A percentile compares a stretch with the other conserved stretches of the same genome.
Conservation (phyloP, 2,113 vertebrate genomes). For the Himantopus leucocephalus region DNA sequence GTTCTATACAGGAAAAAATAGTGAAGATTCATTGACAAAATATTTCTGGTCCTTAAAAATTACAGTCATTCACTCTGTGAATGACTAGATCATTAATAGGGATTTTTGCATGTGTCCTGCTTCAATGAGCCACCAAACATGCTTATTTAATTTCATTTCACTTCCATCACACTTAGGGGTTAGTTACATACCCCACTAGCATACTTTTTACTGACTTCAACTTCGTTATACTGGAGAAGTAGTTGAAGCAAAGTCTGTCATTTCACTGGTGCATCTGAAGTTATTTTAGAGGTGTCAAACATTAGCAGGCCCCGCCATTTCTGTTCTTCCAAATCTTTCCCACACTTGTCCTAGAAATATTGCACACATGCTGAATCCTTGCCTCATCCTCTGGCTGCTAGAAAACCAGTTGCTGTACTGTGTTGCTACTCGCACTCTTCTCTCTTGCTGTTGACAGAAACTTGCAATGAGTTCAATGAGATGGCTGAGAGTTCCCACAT, state of each 20-base stretch:
- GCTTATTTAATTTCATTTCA: neutral
- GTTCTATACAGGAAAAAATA: neutral
- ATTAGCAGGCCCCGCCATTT: neutral
- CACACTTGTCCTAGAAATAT: neutral
- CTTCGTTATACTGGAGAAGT: neutral
- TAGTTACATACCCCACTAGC: neutral
- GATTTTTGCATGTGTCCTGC: neutral
- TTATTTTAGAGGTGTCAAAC: neutral
- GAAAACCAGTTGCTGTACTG: neutral
- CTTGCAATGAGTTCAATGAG: neutral
- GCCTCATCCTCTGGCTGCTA: neutral
- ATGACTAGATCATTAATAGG: neutral
- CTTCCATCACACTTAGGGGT: neutral
- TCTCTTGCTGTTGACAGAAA: slow-evolving; percentile 15
- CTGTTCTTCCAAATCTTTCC: neutral
- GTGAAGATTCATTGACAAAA: neutral
- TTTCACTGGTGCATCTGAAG: neutral
- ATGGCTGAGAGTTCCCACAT: neutral
- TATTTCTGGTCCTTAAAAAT: neutral
- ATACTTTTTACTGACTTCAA: neutral
- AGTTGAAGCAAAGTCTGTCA: neutral
- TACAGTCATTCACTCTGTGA: neutral
- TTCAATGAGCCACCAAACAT: neutral
- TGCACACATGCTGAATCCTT: neutral
- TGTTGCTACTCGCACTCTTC: neutral